Evolutionary conservation across 2,888 invertebrate species (phyloP), one percentile per base, ranked within the genome.

Genomic region (Drosophila suboccidentalis): DNA sequence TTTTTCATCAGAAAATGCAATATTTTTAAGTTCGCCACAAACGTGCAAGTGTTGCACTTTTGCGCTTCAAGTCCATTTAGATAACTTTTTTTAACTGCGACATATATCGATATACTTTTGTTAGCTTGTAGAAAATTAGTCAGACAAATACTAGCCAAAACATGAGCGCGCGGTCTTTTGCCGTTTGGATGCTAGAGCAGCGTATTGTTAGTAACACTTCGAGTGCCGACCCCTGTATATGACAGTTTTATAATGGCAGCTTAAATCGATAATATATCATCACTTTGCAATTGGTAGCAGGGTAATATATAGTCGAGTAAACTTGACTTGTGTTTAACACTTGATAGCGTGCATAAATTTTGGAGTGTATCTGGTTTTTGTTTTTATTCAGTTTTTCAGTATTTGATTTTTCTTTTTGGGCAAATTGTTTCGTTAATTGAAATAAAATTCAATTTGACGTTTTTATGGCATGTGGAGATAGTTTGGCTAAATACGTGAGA

Each of bases 401-500:
- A 8, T 38, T 66, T 53, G 43, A 26, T 71, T 67, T 62, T 66
- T 55, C 32, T 62, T 64, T 71, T 65, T 65, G 57, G 76, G 63
- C 68, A 78, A 89, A 89, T 87, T 78, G 86, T 80, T 89, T 80
- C 72, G 89, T 89, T 87, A 87, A 87, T 87, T 87, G 86, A 87
- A 87, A 87, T 89, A 89, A 86, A 86, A 86, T 87, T 79, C 85
- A 71, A 78, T 89, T 84, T 89, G 86, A 89, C 84, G 83, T 80
- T 85, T 84, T 83, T 86, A 88, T 82, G 75, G 83, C 88, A 83
- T 78, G 65, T 59, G 74, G 84, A 74, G 86, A 82, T 88, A 86
- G 84, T 86, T 77, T 66, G 71, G 83, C 71, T 85, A 85, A 84
- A 84, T 87, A 83, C 75, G 81, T 83, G 78, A 86, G 86, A 82